These are phyloP conservation scores for Tinamus major DNA, from an alignment of 2,797 vertebrate genomes.

Conservation along the genomic window DNA sequence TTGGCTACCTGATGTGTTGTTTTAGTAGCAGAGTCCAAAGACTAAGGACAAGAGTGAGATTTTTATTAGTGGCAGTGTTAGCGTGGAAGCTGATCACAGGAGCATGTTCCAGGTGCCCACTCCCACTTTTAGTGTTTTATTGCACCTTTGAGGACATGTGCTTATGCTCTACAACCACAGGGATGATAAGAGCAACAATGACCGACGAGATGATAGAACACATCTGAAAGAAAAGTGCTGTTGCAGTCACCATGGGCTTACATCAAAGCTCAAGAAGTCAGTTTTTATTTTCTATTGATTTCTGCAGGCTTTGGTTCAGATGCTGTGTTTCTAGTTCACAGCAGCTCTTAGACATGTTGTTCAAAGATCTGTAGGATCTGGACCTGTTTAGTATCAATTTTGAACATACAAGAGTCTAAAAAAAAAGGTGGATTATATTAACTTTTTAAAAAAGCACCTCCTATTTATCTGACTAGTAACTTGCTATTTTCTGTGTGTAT, in stretches of 20 bases:
- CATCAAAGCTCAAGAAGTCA: not conserved
- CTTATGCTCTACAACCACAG: not conserved
- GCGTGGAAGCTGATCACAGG: not conserved
- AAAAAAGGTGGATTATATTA: not conserved
- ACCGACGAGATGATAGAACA: not conserved
- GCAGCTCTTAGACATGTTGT: not conserved
- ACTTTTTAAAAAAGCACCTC: not conserved
- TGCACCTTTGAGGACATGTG: not conserved
- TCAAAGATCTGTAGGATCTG: not conserved
- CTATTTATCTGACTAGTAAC: not conserved
- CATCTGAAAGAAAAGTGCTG: not conserved
- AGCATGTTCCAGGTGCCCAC: not conserved
- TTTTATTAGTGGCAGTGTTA: not conserved
- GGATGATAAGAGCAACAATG: not conserved
- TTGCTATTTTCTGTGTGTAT: not conserved
- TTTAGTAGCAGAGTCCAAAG: not conserved
- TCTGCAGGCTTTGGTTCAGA: not conserved
- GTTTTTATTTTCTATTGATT: not conserved
- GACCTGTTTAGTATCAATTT: not conserved
- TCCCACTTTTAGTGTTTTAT: constrained; percentile 60
- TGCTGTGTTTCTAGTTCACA: not conserved
- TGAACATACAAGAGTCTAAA: not conserved
- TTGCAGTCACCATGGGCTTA: not conserved
- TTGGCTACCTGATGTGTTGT: not conserved
- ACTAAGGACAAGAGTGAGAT: constrained; percentile 10